Base-by-base conservation (phyloP, 2,888 invertebrate genomes). In the Euproctis similis region DNA sequence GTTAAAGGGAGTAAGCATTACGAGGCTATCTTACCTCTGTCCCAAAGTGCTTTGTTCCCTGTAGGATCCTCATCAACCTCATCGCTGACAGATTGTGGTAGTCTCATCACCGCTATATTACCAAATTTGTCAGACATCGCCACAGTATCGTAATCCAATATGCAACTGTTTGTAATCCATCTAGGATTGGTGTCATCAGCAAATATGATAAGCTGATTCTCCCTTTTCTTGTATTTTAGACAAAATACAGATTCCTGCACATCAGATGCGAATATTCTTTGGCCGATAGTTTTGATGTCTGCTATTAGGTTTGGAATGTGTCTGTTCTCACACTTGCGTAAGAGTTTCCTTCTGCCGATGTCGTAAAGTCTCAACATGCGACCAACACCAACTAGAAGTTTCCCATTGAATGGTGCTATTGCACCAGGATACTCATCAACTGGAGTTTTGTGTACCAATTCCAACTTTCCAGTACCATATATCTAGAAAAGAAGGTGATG, bases 31-130 rank as follows among this genome's bases (percentile, higher is more conserved):
- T 65, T 58, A 78, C 88, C 92, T 66, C 94, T 87, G 64, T 94
- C 94, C 98, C 98, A 99, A 1, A 99, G 84, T 0, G 98, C 96
- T 71, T 98, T 97, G 60, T 97, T 97, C 23, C 98, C 98, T 0
- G 98, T 98, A 0, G 98, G 99, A 80, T 99, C 99, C 76, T 99
- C 99, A 68, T 99, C 98, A 0, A 99, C 97, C 65, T 99, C 98
- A 74, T 99, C 99, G 12, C 93, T 94, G 1, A 97, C 93, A 33
- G 95, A 95, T 29, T 92, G 90, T 0, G 98, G 96, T 30, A 98
- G 70, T 23, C 97, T 88, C 57, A 97, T 92, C 31, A 99, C 90
- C 32, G 94, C 90, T 45, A 99, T 87, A 65, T 97, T 99, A 16
- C 98, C 99, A 85, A 98, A 99, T 76, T 99, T 99, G 72, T 99